A percentile compares a stretch with the other conserved stretches of the same genome.
phyloP scores from a whole-genome alignment of 2,888 invertebrate genomes.

The Panzeria rudis region DNA sequence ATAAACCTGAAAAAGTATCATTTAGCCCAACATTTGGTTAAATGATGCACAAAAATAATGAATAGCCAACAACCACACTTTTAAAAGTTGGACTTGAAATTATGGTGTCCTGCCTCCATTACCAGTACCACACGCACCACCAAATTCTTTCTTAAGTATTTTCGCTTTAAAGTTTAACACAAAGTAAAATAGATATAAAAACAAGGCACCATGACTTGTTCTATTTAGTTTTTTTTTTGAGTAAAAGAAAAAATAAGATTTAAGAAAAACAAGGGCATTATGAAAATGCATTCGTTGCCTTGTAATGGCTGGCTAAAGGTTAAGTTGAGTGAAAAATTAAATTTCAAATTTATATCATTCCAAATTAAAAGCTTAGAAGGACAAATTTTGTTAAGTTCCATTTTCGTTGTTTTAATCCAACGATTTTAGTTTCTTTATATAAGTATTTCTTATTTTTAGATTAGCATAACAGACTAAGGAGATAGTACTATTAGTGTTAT shows the following conservation, averaged over 20 bases:
- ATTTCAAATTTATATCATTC: constrained; percentile 74
- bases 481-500: constrained; percentile 31
- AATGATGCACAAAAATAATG: constrained; percentile 76
- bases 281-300: constrained; percentile 65
- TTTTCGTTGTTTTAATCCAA: constrained; percentile 35
- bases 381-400: constrained; percentile 28
- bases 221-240: background rate
- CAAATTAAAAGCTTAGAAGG: constrained; percentile 71
- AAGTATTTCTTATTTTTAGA: constrained; percentile 41
- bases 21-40: constrained; percentile 65
- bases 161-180: background rate
- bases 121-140: background rate
- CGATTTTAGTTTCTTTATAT: constrained; percentile 22
- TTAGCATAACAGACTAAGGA: constrained; percentile 58
- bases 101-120: background rate
- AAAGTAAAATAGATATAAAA: constrained; percentile 1
- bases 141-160: constrained; percentile 5
- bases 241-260: background rate
- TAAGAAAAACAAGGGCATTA: background rate
- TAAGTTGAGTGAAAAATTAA: constrained; percentile 76
- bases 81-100: constrained; percentile 17
- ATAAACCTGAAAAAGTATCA: constrained; percentile 32
- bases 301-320: constrained; percentile 67
- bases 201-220: background rate
- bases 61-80: constrained; percentile 61